These are phyloP conservation scores for Plectropomus leopardus DNA, from an alignment of 2,113 vertebrate species.

Conservation along the genomic window DNA sequence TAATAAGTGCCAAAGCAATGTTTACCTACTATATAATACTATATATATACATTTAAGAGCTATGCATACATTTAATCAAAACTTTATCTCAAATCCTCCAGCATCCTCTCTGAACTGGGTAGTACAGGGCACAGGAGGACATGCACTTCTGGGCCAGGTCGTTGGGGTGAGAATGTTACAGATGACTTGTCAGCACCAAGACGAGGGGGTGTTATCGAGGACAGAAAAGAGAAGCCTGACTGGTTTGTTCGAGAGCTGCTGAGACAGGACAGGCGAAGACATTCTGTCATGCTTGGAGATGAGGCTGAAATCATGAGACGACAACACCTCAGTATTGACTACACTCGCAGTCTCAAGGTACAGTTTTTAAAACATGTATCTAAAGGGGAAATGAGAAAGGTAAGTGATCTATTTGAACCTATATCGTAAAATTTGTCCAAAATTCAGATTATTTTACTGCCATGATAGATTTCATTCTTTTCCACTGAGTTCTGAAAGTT, in stretches of 20 bases:
- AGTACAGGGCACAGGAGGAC: not conserved
- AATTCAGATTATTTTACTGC: not conserved
- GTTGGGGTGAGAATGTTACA: not conserved
- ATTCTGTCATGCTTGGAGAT: conserved; percentile 68
- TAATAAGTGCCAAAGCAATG: not conserved
- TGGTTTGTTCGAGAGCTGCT: conserved; percentile 79
- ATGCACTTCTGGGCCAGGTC: conserved; percentile 18
- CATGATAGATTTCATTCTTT: not conserved
- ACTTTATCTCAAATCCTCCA: conserved; percentile 46
- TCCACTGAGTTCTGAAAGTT: not conserved
- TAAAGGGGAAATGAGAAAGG: not conserved
- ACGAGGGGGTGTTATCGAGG: not conserved
- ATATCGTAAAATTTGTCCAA: not conserved
- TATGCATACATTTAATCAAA: not conserved
- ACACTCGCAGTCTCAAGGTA: conserved; percentile 76
- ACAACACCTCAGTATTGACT: conserved; percentile 7
- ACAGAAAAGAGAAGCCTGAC: conserved; percentile 19
- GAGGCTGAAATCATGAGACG: conserved; percentile 18
- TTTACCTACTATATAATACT: not conserved
- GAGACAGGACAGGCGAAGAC: conserved; percentile 64
- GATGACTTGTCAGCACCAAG: conserved; percentile 19
- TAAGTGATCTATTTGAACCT: not conserved
- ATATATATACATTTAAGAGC: too few relatives aligned
- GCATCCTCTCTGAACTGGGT: conserved; percentile 70
- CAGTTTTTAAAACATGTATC: not conserved